Evolutionary conservation across 2,113 vertebrate species (phyloP).

Genomic region (Zeus faber): DNA sequence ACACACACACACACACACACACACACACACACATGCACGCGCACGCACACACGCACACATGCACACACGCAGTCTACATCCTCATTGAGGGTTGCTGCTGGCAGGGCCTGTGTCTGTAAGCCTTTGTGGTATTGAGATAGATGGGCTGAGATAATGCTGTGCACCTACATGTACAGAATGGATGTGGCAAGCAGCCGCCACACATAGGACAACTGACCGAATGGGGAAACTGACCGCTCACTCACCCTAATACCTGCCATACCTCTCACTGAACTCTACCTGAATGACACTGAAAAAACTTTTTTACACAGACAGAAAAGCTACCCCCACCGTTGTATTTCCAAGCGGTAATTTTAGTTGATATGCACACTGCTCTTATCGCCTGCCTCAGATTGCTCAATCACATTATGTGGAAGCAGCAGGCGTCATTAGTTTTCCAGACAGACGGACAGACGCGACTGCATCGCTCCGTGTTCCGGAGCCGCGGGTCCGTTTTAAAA

Average conservation of each 20-base stretch:
- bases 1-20: constrained; percentile 24
- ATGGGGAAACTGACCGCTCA: not conserved
- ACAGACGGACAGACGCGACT: constrained; percentile 26
- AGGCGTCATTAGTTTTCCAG: constrained; percentile 39
- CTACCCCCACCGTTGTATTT: too few species aligned
- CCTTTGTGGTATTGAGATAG: constrained; percentile 65
- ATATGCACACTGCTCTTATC: constrained; percentile 22
- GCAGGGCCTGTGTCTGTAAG: constrained; percentile 70
- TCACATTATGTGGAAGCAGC: constrained; percentile 37
- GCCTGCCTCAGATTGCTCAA: constrained; percentile 22
- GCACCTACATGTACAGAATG: not conserved
- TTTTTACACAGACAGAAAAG: too few species aligned
- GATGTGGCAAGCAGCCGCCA: constrained; percentile 19
- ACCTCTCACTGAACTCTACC: constrained; percentile 11
- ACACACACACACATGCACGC: constrained; percentile 7
- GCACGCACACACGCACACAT: constrained; percentile 14
- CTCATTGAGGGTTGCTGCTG: constrained; percentile 66
- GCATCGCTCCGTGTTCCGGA: constrained; percentile 29
- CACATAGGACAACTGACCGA: constrained; percentile 52
- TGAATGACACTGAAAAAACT: not conserved
- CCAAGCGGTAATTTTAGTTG: not conserved
- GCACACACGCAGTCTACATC: constrained; percentile 53
- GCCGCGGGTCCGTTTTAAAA: constrained; percentile 50
- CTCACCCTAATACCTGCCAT: too few species aligned
- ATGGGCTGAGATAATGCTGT: constrained; percentile 55